Evolutionary conservation across 2,797 vertebrate genomes (phyloP), one percentile per base, ranked within the genome.

Genomic region (Urosaurus nigricauda): DNA sequence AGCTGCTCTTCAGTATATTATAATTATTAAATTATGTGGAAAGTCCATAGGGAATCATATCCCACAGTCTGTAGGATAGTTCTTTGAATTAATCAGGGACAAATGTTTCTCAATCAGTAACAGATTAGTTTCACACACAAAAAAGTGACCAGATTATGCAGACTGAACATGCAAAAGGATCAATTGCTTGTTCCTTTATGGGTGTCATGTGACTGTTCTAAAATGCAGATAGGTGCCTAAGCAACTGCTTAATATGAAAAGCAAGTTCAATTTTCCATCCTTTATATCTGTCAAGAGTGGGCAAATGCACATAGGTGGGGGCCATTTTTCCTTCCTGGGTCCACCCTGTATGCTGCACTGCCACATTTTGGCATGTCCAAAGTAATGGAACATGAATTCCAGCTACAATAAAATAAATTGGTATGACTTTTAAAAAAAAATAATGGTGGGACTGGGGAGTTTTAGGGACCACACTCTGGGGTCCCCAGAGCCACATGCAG

Each of bases 1-100:
- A 95, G 94, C 93, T 94, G 94, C 84, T 70, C 47, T 83, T 90
- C 90, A 78, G 29, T 32, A 70, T 2, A 12, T 84, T 84, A 91
- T 80, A 82, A 65, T 87, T 91, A 79, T 88, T 91, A 90, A 91
- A 92, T 85, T 60, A 84, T 84, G 70, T 60, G 51, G 37, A 84
- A 79, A 80, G 7, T 37, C 19, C 14, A 32, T 14, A 58, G 35
- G 40, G 87, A 29, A 60, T 70, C 24, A 14, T 73, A 73, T 17
- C 17, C 63, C 29, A 51, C 51, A 26, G 53, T 51, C 47, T 63
- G 71, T 87, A 90, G 0, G 12, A 73, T 3, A 21, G 2, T 3
- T 0, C 58, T 87, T 65, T 87, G 11, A 32, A 68, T 91, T 73
- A 21, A 47, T 32, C 19, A 73, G 9, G 19, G 0, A 83, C 81